Conservation (phyloP, 2,113 vertebrate genomes). For the Anolis carolinensis region DNA sequence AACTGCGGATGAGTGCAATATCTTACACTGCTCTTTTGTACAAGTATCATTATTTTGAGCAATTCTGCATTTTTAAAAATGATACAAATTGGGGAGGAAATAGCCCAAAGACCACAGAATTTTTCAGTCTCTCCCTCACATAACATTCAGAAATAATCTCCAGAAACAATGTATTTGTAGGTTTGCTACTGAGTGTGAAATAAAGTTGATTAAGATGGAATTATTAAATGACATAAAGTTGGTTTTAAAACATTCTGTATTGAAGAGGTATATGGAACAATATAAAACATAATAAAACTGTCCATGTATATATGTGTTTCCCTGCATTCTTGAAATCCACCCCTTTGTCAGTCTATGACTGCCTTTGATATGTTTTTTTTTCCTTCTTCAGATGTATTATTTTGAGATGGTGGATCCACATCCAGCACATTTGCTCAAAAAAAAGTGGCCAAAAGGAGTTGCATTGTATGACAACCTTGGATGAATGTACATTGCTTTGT, state of each 20-base stretch:
- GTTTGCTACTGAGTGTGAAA: constrained; percentile 28
- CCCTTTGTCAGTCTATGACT: constrained; percentile 59
- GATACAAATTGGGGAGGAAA: neutral
- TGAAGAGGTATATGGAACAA: neutral
- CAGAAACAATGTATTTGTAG: neutral
- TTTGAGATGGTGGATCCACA: constrained; percentile 49
- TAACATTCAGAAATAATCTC: too few relatives aligned
- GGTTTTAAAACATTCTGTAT: neutral
- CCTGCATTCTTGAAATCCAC: constrained; percentile 63
- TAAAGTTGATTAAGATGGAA: constrained; percentile 16
- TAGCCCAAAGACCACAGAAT: neutral
- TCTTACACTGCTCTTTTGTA: neutral
- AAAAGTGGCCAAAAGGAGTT: constrained; percentile 54
- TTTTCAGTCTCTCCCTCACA: too few relatives aligned
- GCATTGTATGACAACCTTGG: constrained; percentile 16
- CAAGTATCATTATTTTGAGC: neutral
- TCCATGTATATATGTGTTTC: constrained; percentile 39
- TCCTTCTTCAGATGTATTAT: constrained; percentile 59
- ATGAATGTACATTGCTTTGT: constrained; percentile 64
- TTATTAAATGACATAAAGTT: neutral
- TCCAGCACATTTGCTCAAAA: neutral
- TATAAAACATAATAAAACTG: constrained; percentile 24
- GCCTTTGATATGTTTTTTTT: constrained; percentile 59
- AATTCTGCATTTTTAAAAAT: constrained; percentile 23
- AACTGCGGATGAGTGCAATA: constrained; percentile 38